Evolutionary conservation across 2,888 invertebrate species (phyloP).

Genomic region (Plagodis dolabraria): DNA sequence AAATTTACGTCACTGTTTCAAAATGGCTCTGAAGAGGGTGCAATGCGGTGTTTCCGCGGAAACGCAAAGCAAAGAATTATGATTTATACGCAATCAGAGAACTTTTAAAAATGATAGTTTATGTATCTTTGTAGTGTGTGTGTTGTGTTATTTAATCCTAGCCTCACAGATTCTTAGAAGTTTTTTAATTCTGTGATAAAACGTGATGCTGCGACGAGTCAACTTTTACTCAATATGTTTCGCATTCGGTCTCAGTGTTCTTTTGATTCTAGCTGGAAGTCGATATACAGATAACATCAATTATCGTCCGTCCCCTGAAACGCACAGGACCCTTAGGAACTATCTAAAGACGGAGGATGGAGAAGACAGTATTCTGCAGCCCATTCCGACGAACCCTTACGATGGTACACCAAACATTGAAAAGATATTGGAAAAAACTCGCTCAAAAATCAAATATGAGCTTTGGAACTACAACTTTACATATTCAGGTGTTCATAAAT

Average conservation of each 20-base stretch:
- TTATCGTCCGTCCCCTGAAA: slow-evolving; percentile 76
- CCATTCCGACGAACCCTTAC: slow-evolving; percentile 66
- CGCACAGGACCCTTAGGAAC: slow-evolving; percentile 70
- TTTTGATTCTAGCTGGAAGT: slow-evolving; percentile 82
- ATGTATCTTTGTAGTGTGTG: slow-evolving; percentile 65
- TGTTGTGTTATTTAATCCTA: slow-evolving; percentile 54
- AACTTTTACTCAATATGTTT: slow-evolving; percentile 83
- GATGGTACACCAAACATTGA: slow-evolving; percentile 70
- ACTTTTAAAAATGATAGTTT: slow-evolving; percentile 68
- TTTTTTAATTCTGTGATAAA: slow-evolving; percentile 54
- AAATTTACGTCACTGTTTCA: slow-evolving; percentile 46
- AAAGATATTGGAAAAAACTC: slow-evolving; percentile 69
- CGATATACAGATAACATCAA: slow-evolving; percentile 82
- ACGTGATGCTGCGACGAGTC: slow-evolving; percentile 81
- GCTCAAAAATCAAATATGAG: slow-evolving; percentile 65
- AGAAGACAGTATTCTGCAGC: slow-evolving; percentile 59
- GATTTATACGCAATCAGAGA: slow-evolving; percentile 67
- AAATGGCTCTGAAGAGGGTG: slow-evolving; percentile 74
- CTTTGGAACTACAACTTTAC: slow-evolving; percentile 72
- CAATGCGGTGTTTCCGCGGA: slow-evolving; percentile 84
- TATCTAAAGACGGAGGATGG: slow-evolving; percentile 87
- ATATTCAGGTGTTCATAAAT: slow-evolving; percentile 73
- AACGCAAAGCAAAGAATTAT: slow-evolving; percentile 73
- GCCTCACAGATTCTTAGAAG: slow-evolving; percentile 47
- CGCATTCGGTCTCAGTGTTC: slow-evolving; percentile 80